Percentiles rank a stretch among this genome's conserved stretches.
phyloP scores from a whole-genome alignment of 2,888 invertebrate species.

The Tryphoninae sp. region DNA sequence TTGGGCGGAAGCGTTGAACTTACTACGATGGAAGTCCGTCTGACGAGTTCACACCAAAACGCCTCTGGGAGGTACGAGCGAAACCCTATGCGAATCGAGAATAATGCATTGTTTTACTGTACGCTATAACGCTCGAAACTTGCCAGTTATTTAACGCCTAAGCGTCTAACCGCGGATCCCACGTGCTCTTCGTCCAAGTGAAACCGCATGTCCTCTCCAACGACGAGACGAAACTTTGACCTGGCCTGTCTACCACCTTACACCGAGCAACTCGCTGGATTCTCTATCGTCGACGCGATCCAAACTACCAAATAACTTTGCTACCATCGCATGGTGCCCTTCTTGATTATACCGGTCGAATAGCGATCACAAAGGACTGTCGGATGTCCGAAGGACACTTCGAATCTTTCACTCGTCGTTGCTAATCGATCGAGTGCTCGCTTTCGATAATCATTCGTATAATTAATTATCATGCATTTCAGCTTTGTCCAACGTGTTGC shows the following conservation, averaged over 20 bases:
- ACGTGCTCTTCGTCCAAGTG: constrained; percentile 64
- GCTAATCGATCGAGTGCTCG: constrained; percentile 2
- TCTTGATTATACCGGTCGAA: constrained; percentile 5
- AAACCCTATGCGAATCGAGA: constrained; percentile 36
- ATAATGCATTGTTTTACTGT: constrained; percentile 75
- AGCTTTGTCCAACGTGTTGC: not conserved
- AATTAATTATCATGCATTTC: constrained; percentile 17
- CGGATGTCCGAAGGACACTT: not conserved
- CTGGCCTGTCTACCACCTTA: constrained; percentile 47
- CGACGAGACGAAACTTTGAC: constrained; percentile 45
- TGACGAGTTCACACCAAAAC: constrained; percentile 73
- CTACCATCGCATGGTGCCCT: constrained; percentile 59
- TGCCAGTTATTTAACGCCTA: constrained; percentile 79
- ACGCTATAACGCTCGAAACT: constrained; percentile 70
- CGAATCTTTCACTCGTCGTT: constrained; percentile 6
- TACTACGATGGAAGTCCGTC: constrained; percentile 49
- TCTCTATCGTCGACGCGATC: constrained; percentile 53
- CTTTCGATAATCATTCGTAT: not conserved
- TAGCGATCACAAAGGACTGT: constrained; percentile 17
- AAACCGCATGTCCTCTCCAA: constrained; percentile 48
- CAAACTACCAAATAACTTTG: constrained; percentile 73
- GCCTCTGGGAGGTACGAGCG: constrained; percentile 33
- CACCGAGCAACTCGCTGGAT: constrained; percentile 43
- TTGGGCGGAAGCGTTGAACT: constrained; percentile 9
- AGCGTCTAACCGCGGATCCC: constrained; percentile 69